Conservation (phyloP, 2,888 invertebrate species). For the Thereva nobilitata region DNA sequence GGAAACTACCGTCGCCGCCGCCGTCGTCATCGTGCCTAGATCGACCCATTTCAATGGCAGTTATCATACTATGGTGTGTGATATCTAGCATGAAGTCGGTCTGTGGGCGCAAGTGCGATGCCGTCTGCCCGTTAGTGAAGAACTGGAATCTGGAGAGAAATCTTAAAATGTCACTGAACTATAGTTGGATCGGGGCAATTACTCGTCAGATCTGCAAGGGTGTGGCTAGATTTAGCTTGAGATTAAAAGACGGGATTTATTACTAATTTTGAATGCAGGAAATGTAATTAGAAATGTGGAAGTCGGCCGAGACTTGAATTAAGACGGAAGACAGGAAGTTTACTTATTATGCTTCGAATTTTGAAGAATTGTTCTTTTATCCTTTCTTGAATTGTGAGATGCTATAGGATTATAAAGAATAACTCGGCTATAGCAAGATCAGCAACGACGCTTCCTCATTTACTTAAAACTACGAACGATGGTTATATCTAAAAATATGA, state of each 20-base stretch:
- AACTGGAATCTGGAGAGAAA: neutral
- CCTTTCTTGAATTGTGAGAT: too few relatives aligned
- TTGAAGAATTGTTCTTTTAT: too few relatives aligned
- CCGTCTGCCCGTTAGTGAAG: neutral
- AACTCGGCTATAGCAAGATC: too few relatives aligned
- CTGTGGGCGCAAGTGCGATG: neutral
- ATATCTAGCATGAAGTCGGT: neutral
- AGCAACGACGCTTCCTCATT: too few relatives aligned
- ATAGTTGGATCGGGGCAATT: neutral
- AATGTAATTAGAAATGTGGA: neutral
- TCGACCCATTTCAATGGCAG: neutral
- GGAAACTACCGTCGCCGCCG: too few relatives aligned
- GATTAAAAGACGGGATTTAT: neutral
- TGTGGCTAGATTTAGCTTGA: neutral
- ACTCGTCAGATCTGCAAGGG: neutral
- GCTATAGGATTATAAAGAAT: too few relatives aligned
- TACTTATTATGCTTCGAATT: too few relatives aligned
- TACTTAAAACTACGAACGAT: too few relatives aligned
- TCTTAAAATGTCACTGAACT: conserved; percentile 4
- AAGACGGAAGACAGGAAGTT: too few relatives aligned
- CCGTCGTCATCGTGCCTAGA: neutral
- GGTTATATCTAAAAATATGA: too few relatives aligned
- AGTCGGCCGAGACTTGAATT: too few relatives aligned
- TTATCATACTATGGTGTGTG: too few relatives aligned
- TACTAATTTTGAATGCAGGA: neutral